phyloP scores from a whole-genome alignment of 92 coral and sea anemone species.

The Pocillopora meandrina region DNA sequence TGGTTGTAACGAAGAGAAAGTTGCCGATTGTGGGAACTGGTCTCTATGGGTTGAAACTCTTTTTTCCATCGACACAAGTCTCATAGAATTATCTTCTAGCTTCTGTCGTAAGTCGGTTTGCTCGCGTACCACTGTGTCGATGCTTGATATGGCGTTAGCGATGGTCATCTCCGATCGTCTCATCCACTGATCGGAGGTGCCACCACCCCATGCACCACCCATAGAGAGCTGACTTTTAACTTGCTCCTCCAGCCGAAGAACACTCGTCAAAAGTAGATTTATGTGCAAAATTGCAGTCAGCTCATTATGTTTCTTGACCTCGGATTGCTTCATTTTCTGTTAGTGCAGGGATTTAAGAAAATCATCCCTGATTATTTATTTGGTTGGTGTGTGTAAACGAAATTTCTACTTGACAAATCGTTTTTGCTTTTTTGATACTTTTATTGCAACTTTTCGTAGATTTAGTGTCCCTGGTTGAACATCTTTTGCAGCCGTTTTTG shows the following conservation, averaged over 20 bases:
- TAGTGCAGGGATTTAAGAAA: too few species aligned
- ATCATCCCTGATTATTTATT: too few species aligned
- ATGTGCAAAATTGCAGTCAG: conserved; percentile 5
- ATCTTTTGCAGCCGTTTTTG: too few species aligned
- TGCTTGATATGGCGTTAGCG: conserved; percentile 28
- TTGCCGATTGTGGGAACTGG: neutral
- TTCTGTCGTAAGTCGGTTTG: conserved; percentile 33
- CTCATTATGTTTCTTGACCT: conserved; percentile 37
- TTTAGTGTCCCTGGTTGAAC: too few species aligned
- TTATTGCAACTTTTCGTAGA: too few species aligned
- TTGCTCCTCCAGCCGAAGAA: conserved; percentile 36
- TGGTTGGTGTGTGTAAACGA: neutral
- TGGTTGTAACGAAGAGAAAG: conserved; percentile 3
- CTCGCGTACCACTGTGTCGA: conserved; percentile 31
- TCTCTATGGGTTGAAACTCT: conserved; percentile 9
- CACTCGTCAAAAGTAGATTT: conserved; percentile 22
- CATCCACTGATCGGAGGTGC: conserved; percentile 12
- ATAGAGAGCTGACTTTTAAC: conserved; percentile 2
- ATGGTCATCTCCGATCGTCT: conserved; percentile 21
- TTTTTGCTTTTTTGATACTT: too few species aligned
- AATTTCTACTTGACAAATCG: too few species aligned
- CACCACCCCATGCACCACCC: conserved; percentile 24
- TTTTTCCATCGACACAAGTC: conserved; percentile 15
- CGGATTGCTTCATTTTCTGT: conserved; percentile 40
- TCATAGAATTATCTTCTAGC: neutral